phyloP scores from a whole-genome alignment of 2,113 vertebrate genomes.

The Sebastes schlegelii region DNA sequence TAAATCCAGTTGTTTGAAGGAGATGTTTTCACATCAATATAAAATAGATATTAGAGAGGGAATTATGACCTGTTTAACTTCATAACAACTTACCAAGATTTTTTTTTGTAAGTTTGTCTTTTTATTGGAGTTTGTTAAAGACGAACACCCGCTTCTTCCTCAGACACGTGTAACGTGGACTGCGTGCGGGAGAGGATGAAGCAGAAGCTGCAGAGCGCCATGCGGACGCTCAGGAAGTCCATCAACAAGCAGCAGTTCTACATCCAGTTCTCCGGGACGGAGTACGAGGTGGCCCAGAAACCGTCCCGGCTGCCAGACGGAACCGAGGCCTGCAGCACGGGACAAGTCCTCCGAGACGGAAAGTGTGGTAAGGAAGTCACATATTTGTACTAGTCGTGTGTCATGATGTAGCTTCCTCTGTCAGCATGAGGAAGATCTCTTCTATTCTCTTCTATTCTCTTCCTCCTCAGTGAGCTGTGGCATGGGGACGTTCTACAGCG shows the following conservation, averaged over 20 bases:
- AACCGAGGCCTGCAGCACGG: slow-evolving; percentile 87
- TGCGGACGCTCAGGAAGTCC: slow-evolving; percentile 94
- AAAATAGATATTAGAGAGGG: too few species aligned
- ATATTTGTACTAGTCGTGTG: not conserved
- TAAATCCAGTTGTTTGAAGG: too few species aligned
- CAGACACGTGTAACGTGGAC: slow-evolving; percentile 91
- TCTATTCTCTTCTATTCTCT: too few species aligned
- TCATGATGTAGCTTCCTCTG: not conserved
- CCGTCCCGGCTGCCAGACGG: slow-evolving; percentile 85
- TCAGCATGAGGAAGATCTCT: not conserved
- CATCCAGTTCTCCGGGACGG: slow-evolving; percentile 93
- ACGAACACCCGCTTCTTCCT: slow-evolving; percentile 15
- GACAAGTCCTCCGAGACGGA: slow-evolving; percentile 89
- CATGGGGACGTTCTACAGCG: slow-evolving; percentile 91
- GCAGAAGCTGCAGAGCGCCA: slow-evolving; percentile 91
- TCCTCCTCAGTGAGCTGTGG: slow-evolving; percentile 87
- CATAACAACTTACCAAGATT: too few species aligned
- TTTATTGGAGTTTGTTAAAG: too few species aligned
- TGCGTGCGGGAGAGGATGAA: slow-evolving; percentile 91
- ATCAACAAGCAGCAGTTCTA: slow-evolving; percentile 96
- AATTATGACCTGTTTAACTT: too few species aligned
- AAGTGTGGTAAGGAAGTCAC: slow-evolving; percentile 87
- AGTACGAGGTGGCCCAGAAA: slow-evolving; percentile 94
- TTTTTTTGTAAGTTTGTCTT: too few species aligned
- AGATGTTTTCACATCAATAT: too few species aligned